phyloP scores from a whole-genome alignment of 2,113 vertebrate species.

The Xiphorhynchus elegans region DNA sequence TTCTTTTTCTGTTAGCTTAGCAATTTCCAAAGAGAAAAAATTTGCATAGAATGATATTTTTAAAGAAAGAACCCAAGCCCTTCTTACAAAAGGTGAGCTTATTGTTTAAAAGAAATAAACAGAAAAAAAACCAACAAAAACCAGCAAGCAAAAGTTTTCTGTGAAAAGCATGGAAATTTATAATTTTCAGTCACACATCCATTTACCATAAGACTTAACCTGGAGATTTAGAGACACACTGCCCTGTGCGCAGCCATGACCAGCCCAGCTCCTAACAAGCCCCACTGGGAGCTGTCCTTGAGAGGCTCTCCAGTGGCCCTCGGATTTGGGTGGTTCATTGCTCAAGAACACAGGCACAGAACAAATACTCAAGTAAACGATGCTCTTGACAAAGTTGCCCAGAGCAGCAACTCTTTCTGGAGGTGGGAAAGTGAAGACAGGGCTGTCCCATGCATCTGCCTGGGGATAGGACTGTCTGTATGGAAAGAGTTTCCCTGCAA shows the following conservation, averaged over 20 bases:
- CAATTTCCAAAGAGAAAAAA: neutral
- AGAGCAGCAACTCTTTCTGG: neutral
- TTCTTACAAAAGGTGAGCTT: neutral
- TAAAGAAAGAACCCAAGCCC: neutral
- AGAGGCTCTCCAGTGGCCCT: fast-evolving
- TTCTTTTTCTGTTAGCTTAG: neutral
- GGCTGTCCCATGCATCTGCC: fast-evolving
- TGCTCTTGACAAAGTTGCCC: neutral
- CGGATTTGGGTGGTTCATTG: neutral
- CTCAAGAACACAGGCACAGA: neutral
- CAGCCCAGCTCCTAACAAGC: neutral
- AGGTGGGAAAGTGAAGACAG: neutral
- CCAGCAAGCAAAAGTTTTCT: neutral
- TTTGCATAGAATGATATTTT: neutral
- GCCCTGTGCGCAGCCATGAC: neutral
- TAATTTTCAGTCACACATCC: neutral
- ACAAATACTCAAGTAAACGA: neutral
- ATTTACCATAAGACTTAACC: neutral
- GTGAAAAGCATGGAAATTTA: neutral
- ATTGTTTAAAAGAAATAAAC: neutral
- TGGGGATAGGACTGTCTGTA: fast-evolving
- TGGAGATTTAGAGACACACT: neutral
- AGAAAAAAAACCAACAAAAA: neutral
- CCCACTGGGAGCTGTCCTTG: fast-evolving
- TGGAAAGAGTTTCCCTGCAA: neutral